Base-by-base conservation (phyloP, 2,888 invertebrate genomes). In the Pammene fasciana region DNA sequence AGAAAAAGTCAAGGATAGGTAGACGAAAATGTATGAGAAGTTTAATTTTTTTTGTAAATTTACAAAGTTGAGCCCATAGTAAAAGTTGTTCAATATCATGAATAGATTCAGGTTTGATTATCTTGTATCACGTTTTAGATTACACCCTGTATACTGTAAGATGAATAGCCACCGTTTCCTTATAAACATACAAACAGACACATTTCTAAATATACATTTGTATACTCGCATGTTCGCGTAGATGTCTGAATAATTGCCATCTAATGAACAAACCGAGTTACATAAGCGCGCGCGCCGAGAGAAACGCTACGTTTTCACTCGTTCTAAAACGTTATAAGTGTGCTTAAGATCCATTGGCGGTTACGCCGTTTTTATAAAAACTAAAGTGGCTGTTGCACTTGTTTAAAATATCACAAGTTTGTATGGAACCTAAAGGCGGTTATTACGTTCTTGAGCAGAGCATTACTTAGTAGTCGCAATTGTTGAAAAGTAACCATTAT, bases 221-320 rank as follows among this genome's bases (percentile, higher is more conserved):
- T 52, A 52, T 26, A 9, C 10, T 11, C 0, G 2, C 10, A 11
- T 59, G 48, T 61, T 48, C 36, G 50, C 18, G 62, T 62, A 26
- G 41, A 52, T 52, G 62, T 50, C 50, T 52, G 41, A 50, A 52
- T 62, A 62, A 62, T 62, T 62, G 50, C 62, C 16, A 9, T 10
- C 41, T 62, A 62, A 62, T 62, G 62, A 62, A 62, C 62, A 46
- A 54, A 62, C 46, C 41, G 43, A 50, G 38, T 62, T 54, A 59
- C 60, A 59, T 60, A 45, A 67, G 55, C 60, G 60, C 60, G 14
- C 9, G 60, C 59, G 57, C n/a, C 3, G 38, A 62, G 62, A 62
- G 62, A 62, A 62, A 62, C 62, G 61, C 48, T 16, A 48, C 1
- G 10, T 13, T 13, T 59, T 5, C 18, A 1, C 0, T 5, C 26